Evolutionary conservation across 2,888 invertebrate genomes (phyloP), one percentile per base, ranked within the genome.

Genomic region (Pristionchus mayeri): DNA sequence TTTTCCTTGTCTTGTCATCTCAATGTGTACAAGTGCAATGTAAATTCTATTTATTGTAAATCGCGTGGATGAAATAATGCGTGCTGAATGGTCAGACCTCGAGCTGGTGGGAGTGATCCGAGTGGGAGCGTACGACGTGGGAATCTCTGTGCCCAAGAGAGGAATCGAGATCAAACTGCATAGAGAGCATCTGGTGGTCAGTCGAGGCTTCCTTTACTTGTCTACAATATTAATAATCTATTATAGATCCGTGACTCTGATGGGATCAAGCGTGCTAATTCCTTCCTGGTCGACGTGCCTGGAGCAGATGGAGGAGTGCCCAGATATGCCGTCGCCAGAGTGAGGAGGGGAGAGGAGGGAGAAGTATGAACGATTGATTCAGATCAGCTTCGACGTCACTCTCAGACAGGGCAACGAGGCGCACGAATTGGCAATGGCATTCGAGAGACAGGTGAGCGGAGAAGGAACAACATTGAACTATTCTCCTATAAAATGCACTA

Each of bases 381-480:
- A 87, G 87, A 83, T 86, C n/a, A 88, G 86, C n/a, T 86, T 86
- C 76, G 88, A 89, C 57, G 86, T 86, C 85, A 85, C 88, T n/a
- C 85, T 89, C 18, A 78, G 89, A n/a, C 84, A 86, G 3, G 88
- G 88, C 18, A 81, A 85, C 40, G 89, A 89, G 44, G 84, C 85
- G 24, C 87, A 87, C 40, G 89, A 89, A 75, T 81, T 86, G 54
- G 86, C 86, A 63, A 78, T 84, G 18, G 86, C 86, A 13, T 80
- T 16, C 18, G 80, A 80, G 30, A 27, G 27, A 57, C 80, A 80
- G 57, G 80, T 80, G 37, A 18, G 80, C 0, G 30, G 13, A 18
- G 24, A 16, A 24, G 30, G 30, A 50, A 50, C 13, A 13, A 24
- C 21, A 57, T 67, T 67, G 21, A 18, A 67, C 18, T 16, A 4